Conservation (phyloP, 2,888 invertebrate species). For the Cynaeus angustus region DNA sequence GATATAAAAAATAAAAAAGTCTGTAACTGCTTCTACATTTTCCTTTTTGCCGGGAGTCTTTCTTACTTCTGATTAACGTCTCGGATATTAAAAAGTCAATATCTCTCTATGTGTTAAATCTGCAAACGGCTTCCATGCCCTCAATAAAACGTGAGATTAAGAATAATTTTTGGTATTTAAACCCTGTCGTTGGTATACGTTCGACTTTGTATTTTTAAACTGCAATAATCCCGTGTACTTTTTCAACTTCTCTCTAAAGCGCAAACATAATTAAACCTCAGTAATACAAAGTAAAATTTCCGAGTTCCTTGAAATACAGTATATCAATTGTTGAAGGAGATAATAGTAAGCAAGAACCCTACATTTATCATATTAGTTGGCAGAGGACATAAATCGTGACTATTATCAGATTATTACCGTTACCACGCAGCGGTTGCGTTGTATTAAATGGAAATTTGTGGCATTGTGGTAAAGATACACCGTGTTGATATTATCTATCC, state of each 20-base stretch:
- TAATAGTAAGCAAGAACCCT: conserved; percentile 9
- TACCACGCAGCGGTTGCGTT: conserved; percentile 28
- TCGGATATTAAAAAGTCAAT: conserved; percentile 2
- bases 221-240: conserved; percentile 15
- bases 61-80: conserved; percentile 1
- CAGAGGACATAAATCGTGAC: conserved; percentile 30
- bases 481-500: conserved; percentile 18
- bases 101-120: conserved; percentile 19
- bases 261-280: conserved; percentile 4
- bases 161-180: conserved; percentile 24
- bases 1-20: not conserved
- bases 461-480: conserved; percentile 33
- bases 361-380: conserved; percentile 33
- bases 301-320: not conserved
- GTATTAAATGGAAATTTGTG: conserved; percentile 29
- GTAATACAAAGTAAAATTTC: conserved; percentile 11
- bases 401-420: conserved; percentile 38
- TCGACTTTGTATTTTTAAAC: conserved; percentile 20
- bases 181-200: conserved; percentile 2
- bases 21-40: not conserved
- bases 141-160: conserved; percentile 42
- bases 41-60: not conserved
- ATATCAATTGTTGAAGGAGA: conserved; percentile 16
- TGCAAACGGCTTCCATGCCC: not conserved
- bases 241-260: conserved; percentile 3